These are phyloP conservation scores for Myotis vivesi DNA, from an alignment of 2,797 vertebrate species.

Conservation along the genomic window DNA sequence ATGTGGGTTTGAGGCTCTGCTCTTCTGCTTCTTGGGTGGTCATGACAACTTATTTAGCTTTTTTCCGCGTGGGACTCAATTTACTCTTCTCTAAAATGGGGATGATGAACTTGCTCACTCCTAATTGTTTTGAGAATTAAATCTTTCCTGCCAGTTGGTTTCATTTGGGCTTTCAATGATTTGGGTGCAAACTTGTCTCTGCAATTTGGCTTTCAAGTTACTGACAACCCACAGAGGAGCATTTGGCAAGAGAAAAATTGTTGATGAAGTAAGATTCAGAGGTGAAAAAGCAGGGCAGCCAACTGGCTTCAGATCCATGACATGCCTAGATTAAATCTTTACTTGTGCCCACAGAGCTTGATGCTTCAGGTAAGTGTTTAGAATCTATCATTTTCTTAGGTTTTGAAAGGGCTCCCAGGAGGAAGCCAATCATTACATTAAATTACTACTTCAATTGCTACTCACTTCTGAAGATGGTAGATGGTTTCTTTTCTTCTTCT, in stretches of 20 bases:
- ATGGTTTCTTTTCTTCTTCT: background rate
- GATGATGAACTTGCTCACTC: background rate
- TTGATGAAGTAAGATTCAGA: conserved; percentile 49
- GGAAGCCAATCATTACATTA: conserved; percentile 46
- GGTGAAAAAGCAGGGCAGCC: conserved; percentile 42
- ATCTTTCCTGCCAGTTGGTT: background rate
- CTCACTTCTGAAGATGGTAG: conserved; percentile 32
- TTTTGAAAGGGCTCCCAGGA: background rate
- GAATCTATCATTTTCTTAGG: conserved; percentile 38
- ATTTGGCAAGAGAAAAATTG: conserved; percentile 28
- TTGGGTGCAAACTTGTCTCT: background rate
- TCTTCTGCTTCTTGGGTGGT: background rate
- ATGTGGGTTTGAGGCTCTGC: background rate
- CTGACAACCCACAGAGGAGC: background rate
- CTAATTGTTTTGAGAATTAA: background rate
- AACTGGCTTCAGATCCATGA: conserved; percentile 28
- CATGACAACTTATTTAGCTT: background rate
- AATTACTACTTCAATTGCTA: conserved; percentile 7
- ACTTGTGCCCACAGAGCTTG: background rate
- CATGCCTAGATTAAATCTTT: conserved; percentile 17
- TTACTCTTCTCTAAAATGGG: conserved; percentile 4
- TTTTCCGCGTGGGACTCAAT: background rate
- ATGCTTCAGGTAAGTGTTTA: background rate
- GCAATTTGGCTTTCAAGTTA: background rate
- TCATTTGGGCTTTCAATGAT: background rate